Percentiles rank a stretch among this genome's conserved stretches.
Conservation (phyloP, 1,140 invertebrate genomes). For the Saccostrea echinata region DNA sequence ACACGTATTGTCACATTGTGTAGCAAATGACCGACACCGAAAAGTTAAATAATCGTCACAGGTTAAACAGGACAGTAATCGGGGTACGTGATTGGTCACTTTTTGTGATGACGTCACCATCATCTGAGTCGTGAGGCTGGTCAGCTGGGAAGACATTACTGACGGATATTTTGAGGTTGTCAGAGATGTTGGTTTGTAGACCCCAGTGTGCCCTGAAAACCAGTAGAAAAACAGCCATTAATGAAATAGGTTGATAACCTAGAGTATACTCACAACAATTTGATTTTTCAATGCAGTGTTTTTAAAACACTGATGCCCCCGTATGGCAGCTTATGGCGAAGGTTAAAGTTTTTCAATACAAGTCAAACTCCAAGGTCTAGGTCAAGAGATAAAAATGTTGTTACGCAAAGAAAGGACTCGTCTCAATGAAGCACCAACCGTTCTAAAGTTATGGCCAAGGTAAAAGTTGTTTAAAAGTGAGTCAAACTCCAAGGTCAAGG, state of each 20-base stretch:
- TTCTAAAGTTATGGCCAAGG: too few species aligned
- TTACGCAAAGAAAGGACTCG: too few species aligned
- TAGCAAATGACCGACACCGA: slow-evolving; percentile 2
- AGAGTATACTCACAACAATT: too few species aligned
- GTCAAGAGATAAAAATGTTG: too few species aligned
- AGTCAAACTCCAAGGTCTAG: too few species aligned
- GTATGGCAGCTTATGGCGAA: too few species aligned
- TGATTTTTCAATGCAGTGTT: too few species aligned
- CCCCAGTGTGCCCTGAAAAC: background rate
- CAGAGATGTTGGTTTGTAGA: background rate
- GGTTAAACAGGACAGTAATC: background rate
- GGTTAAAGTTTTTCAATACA: too few species aligned
- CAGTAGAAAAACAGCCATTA: background rate
- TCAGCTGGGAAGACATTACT: background rate
- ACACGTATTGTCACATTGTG: background rate
- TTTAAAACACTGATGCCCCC: too few species aligned
- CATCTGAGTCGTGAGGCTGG: background rate
- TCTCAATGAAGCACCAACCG: too few species aligned
- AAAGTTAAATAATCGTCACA: slow-evolving; percentile 26
- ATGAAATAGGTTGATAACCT: background rate
- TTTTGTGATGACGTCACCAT: background rate
- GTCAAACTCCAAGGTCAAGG: too few species aligned
- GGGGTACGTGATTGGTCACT: background rate
- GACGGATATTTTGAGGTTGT: background rate
- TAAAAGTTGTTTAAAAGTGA: too few species aligned